Percentiles rank a stretch among this genome's conserved stretches.
Conservation (phyloP, 1,140 invertebrate species). For the Pogonomyrmex barbatus region DNA sequence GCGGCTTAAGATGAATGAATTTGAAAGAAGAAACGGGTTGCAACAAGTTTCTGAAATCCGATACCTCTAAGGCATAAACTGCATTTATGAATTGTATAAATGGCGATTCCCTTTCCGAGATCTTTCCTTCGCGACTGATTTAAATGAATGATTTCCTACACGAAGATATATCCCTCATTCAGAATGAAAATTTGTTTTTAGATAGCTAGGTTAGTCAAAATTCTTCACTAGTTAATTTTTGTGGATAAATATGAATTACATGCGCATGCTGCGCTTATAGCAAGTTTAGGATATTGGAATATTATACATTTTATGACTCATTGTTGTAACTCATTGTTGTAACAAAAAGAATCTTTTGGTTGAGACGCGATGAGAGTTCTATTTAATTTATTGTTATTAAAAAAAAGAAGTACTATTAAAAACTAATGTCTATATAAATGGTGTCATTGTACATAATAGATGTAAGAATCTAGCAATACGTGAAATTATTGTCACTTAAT, state of each 20-base stretch:
- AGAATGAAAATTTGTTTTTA: constrained; percentile 62
- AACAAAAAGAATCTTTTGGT: constrained; percentile 71
- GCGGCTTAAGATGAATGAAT: not conserved
- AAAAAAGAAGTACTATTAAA: constrained; percentile 73
- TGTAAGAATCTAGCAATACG: constrained; percentile 80
- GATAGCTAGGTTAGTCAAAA: constrained; percentile 78
- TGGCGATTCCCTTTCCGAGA: constrained; percentile 15
- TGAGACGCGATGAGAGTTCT: constrained; percentile 68
- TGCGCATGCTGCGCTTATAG: constrained; percentile 74
- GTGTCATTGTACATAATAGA: constrained; percentile 86
- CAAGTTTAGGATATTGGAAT: constrained; percentile 78
- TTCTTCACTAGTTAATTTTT: constrained; percentile 69
- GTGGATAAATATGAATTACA: constrained; percentile 64
- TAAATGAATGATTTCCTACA: constrained; percentile 4
- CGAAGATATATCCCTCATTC: constrained; percentile 26
- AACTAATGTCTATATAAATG: constrained; percentile 79
- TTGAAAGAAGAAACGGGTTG: constrained; percentile 11
- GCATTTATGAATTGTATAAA: constrained; percentile 55
- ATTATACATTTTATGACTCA: constrained; percentile 75
- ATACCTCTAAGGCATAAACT: not conserved
- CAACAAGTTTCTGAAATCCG: not conserved
- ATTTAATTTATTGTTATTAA: constrained; percentile 84
- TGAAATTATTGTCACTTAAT: constrained; percentile 78
- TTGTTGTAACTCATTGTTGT: constrained; percentile 73
- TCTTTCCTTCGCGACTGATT: constrained; percentile 5